These are phyloP conservation scores for Vidua macroura DNA, from an alignment of 2,113 vertebrate species.

Conservation along the genomic window DNA sequence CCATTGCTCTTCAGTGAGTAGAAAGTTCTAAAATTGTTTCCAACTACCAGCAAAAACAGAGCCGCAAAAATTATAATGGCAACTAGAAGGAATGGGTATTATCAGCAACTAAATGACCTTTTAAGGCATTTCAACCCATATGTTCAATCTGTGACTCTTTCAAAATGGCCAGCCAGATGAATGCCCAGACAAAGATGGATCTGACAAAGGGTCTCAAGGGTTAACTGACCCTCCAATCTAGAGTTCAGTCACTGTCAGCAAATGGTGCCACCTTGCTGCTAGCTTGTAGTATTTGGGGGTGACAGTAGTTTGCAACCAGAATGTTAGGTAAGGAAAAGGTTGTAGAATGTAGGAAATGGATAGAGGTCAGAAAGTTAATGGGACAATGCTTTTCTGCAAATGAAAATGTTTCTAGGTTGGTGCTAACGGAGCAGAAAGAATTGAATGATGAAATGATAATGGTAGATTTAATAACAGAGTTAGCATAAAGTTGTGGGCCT, in stretches of 20 bases:
- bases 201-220: background rate
- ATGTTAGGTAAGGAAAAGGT: constrained; percentile 52
- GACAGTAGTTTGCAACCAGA: constrained; percentile 37
- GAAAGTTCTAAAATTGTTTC: background rate
- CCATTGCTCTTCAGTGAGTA: background rate
- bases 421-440: constrained; percentile 32
- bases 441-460: background rate
- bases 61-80: background rate
- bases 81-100: background rate
- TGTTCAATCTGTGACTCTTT: constrained; percentile 20
- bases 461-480: constrained; percentile 30
- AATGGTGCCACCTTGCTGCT: constrained; percentile 18
- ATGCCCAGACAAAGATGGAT: background rate
- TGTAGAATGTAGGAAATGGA: constrained; percentile 61
- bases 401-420: constrained; percentile 20
- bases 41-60: background rate
- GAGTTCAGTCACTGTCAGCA: constrained; percentile 5
- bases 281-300: constrained; percentile 32
- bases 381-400: constrained; percentile 11
- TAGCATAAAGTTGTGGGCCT: background rate
- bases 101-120: background rate
- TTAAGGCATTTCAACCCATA: background rate
- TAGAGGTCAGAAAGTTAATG: constrained; percentile 36
- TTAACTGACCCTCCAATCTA: background rate
- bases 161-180: background rate